Evolutionary conservation across 2,888 invertebrate species (phyloP).

Genomic region (Macrosiphum euphorbiae): DNA sequence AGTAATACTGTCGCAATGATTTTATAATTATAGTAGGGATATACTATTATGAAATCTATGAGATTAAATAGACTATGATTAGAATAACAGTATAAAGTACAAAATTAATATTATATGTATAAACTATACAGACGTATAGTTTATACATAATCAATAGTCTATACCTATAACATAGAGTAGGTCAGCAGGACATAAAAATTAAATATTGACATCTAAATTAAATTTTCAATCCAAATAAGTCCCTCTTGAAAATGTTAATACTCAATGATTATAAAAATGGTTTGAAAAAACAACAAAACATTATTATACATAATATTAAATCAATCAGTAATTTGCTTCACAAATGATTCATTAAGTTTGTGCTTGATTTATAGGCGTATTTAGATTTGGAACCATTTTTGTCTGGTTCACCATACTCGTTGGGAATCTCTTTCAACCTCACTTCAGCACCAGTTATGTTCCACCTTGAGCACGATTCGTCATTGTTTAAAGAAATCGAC

Average conservation of each 20-base stretch:
- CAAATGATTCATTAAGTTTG: neutral
- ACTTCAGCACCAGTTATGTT: conserved; percentile 88
- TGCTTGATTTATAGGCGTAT: conserved; percentile 71
- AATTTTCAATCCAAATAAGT: neutral
- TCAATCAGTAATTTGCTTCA: neutral
- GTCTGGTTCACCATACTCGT: conserved; percentile 70
- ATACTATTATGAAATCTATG: too few relatives aligned
- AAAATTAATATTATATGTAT: too few relatives aligned
- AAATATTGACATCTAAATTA: too few relatives aligned
- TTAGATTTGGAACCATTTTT: conserved; percentile 81
- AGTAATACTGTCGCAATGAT: too few relatives aligned
- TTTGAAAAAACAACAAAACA: neutral
- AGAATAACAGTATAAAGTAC: too few relatives aligned
- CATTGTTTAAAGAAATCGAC: conserved; percentile 79
- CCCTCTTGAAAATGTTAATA: neutral
- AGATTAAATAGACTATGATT: too few relatives aligned
- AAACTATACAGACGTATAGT: too few relatives aligned
- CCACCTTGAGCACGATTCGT: conserved; percentile 81
- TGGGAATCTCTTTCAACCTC: conserved; percentile 77
- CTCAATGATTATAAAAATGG: neutral
- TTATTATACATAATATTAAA: neutral
- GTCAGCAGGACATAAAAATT: too few relatives aligned
- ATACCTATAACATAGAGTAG: too few relatives aligned
- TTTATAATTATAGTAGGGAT: too few relatives aligned
- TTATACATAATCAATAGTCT: too few relatives aligned